phyloP scores from a whole-genome alignment of 1,140 invertebrate genomes.

The Heliothis virescens region DNA sequence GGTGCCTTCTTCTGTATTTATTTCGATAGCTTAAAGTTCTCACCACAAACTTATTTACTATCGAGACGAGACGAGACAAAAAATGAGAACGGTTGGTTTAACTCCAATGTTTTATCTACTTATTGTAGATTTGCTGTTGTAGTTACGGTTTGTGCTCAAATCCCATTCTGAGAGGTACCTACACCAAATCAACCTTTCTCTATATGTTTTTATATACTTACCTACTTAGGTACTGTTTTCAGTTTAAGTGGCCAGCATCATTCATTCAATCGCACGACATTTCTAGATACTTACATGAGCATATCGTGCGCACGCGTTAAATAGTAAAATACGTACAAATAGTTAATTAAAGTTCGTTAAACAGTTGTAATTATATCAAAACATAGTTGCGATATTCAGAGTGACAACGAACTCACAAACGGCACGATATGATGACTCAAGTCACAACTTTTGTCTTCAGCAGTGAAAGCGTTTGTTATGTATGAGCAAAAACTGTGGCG shows the following conservation, averaged over 20 bases:
- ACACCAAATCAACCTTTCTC: too few species aligned
- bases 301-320: background rate
- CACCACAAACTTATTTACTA: background rate
- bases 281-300: background rate
- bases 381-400: conserved; percentile 7
- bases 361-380: conserved; percentile 2
- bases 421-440: conserved; percentile 30
- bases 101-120: background rate
- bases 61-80: background rate
- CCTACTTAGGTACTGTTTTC: too few species aligned
- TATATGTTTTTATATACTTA: background rate
- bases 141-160: background rate
- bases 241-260: too few species aligned
- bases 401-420: conserved; percentile 22
- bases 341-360: conserved; percentile 6
- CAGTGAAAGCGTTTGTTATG: conserved; percentile 43
- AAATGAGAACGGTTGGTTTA: background rate
- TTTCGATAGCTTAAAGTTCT: background rate
- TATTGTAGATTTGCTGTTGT: background rate
- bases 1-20: background rate
- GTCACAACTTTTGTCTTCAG: conserved; percentile 38
- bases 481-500: conserved; percentile 27
- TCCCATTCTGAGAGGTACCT: background rate
- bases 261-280: background rate
- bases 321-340: too few species aligned